Base-by-base conservation (phyloP, 2,888 invertebrate species). In the Dynastes maya region DNA sequence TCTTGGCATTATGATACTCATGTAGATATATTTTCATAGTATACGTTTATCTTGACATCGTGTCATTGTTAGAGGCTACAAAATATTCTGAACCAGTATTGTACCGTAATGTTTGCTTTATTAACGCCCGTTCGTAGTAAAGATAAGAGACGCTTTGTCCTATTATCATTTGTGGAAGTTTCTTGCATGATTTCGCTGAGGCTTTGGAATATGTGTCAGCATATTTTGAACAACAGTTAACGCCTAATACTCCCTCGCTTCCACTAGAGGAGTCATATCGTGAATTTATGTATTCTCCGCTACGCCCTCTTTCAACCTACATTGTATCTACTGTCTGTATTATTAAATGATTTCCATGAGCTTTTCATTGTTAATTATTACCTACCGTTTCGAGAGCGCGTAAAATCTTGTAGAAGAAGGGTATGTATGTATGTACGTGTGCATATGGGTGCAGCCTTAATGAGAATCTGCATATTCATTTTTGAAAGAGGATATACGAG, bases 161-260 rank as follows among this genome's bases (percentile, higher is more conserved):
- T 40, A 74, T 61, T 63, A 74, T 74, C 72, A 74, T 49, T 74
- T 27, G 61, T 61, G 61, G 63, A 58, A 61, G 61, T 74, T 74
- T 74, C 72, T 74, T 74, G 72, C 72, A 61, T 58, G 72, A 74
- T 61, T 74, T 63, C 72, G 72, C 72, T 49, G 72, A 63, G 61
- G 72, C 63, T 22, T 61, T 63, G 63, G 61, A 74, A 71, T 71
- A 71, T 71, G 61, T 74, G 72, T 74, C 63, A 74, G 72, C 72
- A 74, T 61, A 74, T 74, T 74, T 74, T 74, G 61, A 61, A 74
- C 72, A 74, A 61, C 61, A 58, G 58, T 58, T 74, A 63, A 40
- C 16, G 58, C 63, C 72, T 71, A 71, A 71, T 45, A 40, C 22
- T 29, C 9, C 22, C 58, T 61, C 72, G 45, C 49, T 74, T 29